These are phyloP conservation scores for Artemia sp. DNA, from an alignment of 2,888 invertebrate genomes.

Conservation along the genomic window DNA sequence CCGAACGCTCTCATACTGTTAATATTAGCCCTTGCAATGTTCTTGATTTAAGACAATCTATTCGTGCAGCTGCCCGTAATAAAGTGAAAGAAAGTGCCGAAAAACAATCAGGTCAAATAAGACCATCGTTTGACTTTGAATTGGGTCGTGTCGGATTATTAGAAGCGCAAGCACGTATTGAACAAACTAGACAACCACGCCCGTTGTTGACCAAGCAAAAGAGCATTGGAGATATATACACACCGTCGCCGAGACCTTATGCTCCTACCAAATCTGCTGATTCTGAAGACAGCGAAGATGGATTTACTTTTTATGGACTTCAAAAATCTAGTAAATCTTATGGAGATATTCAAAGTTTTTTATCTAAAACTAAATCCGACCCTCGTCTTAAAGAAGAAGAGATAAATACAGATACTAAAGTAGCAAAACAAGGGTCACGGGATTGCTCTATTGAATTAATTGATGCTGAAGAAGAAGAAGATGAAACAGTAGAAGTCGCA, in stretches of 20 bases:
- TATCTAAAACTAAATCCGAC: not conserved
- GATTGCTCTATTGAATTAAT: conserved; percentile 8
- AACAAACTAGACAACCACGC: not conserved
- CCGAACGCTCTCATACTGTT: conserved; percentile 53
- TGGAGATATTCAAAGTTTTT: not conserved
- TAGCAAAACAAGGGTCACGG: not conserved
- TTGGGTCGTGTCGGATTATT: conserved; percentile 14
- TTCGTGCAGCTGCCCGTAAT: conserved; percentile 18
- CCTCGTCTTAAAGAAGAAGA: not conserved
- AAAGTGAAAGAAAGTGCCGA: conserved; percentile 19
- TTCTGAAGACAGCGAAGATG: conserved; percentile 10
- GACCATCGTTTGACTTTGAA: conserved; percentile 17
- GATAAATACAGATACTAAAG: not conserved
- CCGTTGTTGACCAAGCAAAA: conserved; percentile 22
- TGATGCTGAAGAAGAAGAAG: conserved; percentile 4
- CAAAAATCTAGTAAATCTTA: conserved; percentile 6
- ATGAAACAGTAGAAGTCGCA: conserved; percentile 6
- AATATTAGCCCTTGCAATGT: conserved; percentile 47
- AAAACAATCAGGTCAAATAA: conserved; percentile 13
- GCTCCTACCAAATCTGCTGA: not conserved
- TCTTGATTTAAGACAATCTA: conserved; percentile 20
- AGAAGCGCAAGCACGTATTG: conserved; percentile 16
- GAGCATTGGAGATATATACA: conserved; percentile 23
- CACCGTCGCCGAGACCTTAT: conserved; percentile 21
- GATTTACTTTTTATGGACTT: not conserved